Evolutionary conservation across 2,888 invertebrate species (phyloP), one percentile per base, ranked within the genome.

Genomic region (Thysanoteuthis rhombus): DNA sequence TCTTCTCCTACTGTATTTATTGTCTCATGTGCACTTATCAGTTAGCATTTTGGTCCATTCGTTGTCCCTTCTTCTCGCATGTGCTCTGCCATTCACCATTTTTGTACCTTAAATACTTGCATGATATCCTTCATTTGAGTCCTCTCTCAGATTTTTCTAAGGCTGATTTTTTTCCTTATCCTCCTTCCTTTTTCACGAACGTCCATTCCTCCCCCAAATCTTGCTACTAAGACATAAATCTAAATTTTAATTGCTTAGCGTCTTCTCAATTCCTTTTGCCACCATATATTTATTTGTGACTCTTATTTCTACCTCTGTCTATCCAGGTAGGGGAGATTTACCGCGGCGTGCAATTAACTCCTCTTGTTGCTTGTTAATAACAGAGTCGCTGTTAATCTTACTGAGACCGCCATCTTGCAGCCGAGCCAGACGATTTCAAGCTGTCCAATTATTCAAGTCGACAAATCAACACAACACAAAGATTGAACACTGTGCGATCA

Each of bases 311-410:
- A n/a, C n/a, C 75, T n/a, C n/a, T 36, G 75, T 75, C n/a, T n/a
- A 75, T n/a, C 75, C 75, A n/a, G n/a, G 12, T n/a, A 19, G n/a
- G 16, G 36, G 75, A n/a, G 75, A n/a, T 75, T 75, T n/a, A 75
- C 75, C 75, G 75, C 75, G n/a, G 75, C 75, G 75, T 75, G 75
- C 75, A 75, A 75, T 75, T 75, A 75, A 75, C 75, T 75, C 75
- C 75, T n/a, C 75, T 75, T 75, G 75, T 75, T 16, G 75, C n/a
- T 36, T n/a, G 75, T 75, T 75, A 75, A 75, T 75, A 75, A 75
- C 75, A n/a, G n/a, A 16, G n/a, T n/a, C n/a, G 19, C n/a, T 75
- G 75, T 36, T 75, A 75, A 75, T n/a, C 75, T 75, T 36, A 12
- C n/a, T 75, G 75, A 75, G 36, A 36, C 75, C 12, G 75, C 75